These are phyloP conservation scores for Poeciliopsis retropinna DNA, from an alignment of 2,113 vertebrate genomes.

Conservation along the genomic window DNA sequence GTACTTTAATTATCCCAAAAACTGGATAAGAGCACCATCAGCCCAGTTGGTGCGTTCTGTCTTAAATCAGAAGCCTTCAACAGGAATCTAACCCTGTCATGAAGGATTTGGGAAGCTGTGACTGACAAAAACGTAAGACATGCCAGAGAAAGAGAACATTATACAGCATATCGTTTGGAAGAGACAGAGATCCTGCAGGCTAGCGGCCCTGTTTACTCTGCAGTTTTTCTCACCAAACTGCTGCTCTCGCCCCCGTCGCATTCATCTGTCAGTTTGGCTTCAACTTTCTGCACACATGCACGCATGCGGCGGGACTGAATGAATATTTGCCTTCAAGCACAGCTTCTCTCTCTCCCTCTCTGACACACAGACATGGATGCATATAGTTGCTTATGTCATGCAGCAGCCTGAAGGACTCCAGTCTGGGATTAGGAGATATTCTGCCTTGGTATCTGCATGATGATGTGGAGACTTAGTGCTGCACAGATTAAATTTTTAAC, in stretches of 20 bases:
- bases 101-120: background rate
- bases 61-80: background rate
- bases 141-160: background rate
- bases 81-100: background rate
- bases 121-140: background rate
- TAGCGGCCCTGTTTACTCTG: slow-evolving; percentile 57
- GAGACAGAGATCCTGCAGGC: slow-evolving; percentile 35
- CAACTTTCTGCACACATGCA: slow-evolving; percentile 48
- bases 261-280: slow-evolving; percentile 65
- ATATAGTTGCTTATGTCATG: background rate
- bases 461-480: slow-evolving; percentile 20
- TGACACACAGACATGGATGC: slow-evolving; percentile 9
- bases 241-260: slow-evolving; percentile 53
- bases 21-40: background rate
- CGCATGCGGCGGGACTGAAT: slow-evolving; percentile 32
- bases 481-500: background rate
- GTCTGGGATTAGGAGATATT: background rate
- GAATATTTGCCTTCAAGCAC: slow-evolving; percentile 38
- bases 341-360: slow-evolving; percentile 5
- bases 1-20: background rate
- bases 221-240: slow-evolving; percentile 74
- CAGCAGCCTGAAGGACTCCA: too few relatives aligned
- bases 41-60: background rate
- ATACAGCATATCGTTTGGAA: background rate
- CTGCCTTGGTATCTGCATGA: background rate